Percentiles rank a stretch among this genome's conserved stretches.
These are phyloP conservation scores for Hydropotes inermis DNA, from an alignment of 2,113 vertebrate species.

Conservation along the genomic window DNA sequence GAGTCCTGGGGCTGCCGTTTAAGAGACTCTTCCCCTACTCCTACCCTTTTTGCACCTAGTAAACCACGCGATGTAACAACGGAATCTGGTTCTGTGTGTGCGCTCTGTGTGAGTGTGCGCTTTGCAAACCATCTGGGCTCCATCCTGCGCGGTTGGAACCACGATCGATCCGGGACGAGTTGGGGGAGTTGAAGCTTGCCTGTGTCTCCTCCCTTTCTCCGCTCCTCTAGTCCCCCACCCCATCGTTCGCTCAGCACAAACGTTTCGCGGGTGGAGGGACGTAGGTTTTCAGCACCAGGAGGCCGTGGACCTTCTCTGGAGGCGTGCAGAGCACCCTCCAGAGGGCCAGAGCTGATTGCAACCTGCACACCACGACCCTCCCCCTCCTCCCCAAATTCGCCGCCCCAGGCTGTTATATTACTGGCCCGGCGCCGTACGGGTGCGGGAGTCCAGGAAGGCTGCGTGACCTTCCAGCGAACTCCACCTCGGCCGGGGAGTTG, in stretches of 20 bases:
- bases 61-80: conserved; percentile 53
- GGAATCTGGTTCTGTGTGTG: conserved; percentile 44
- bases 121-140: conserved; percentile 75
- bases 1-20: conserved; percentile 11
- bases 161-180: conserved; percentile 58
- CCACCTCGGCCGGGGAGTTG: conserved; percentile 27
- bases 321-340: conserved; percentile 55
- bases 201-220: conserved; percentile 16
- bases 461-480: conserved; percentile 76
- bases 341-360: conserved; percentile 36
- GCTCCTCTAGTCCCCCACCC: background rate
- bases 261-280: conserved; percentile 22
- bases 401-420: conserved; percentile 23
- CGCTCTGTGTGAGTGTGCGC: conserved; percentile 34
- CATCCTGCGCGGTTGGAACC: conserved; percentile 65
- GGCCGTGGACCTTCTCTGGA: conserved; percentile 74
- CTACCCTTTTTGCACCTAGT: conserved; percentile 51
- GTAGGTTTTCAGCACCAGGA: conserved; percentile 73
- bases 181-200: conserved; percentile 56
- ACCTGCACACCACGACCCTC: conserved; percentile 54
- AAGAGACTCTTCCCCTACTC: background rate
- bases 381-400: conserved; percentile 26
- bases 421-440: background rate
- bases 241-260: background rate
- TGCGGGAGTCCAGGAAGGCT: conserved; percentile 56